A percentile compares a stretch with the other conserved stretches of the same genome.
phyloP scores from a whole-genome alignment of 2,888 invertebrate species.

The Spatulosminthurus flaviceps region DNA sequence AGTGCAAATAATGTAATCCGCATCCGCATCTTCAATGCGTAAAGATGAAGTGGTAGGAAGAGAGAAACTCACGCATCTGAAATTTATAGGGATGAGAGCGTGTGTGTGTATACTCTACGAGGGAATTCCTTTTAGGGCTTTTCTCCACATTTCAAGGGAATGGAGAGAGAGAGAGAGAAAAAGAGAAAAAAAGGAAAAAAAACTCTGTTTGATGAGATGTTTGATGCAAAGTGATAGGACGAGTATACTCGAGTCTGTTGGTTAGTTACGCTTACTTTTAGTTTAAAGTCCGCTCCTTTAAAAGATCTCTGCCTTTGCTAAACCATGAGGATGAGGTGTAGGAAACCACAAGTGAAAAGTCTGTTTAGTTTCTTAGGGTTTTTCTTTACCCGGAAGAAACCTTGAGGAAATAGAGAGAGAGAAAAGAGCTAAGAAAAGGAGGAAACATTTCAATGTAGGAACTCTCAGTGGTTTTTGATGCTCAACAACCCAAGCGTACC shows the following conservation, averaged over 20 bases:
- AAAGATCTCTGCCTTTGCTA: not conserved
- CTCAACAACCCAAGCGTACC: not conserved
- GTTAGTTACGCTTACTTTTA: not conserved
- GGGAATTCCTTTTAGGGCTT: slow-evolving; percentile 11
- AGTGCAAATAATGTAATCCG: slow-evolving; percentile 13
- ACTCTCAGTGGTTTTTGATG: not conserved
- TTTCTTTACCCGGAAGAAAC: slow-evolving; percentile 1
- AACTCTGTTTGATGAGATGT: slow-evolving; percentile 38
- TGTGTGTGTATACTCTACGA: not conserved
- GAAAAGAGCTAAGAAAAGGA: too few species aligned
- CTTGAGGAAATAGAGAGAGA: not conserved
- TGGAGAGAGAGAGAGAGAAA: too few species aligned
- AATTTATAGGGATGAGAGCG: not conserved
- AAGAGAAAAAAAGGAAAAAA: not conserved
- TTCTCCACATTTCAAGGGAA: too few species aligned
- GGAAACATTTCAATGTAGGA: not conserved
- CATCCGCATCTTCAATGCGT: slow-evolving; percentile 9
- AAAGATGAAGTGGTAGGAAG: not conserved
- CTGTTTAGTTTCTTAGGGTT: too few species aligned
- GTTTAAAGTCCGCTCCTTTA: slow-evolving; percentile 3
- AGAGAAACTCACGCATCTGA: not conserved
- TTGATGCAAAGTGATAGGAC: slow-evolving; percentile 43
- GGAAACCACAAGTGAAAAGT: not conserved
- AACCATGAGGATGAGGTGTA: not conserved
- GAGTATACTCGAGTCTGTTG: slow-evolving; percentile 27